Percentiles rank a stretch among this genome's conserved stretches.
These are phyloP conservation scores for Brenthis hecate DNA, from an alignment of 2,888 invertebrate species.

Conservation along the genomic window DNA sequence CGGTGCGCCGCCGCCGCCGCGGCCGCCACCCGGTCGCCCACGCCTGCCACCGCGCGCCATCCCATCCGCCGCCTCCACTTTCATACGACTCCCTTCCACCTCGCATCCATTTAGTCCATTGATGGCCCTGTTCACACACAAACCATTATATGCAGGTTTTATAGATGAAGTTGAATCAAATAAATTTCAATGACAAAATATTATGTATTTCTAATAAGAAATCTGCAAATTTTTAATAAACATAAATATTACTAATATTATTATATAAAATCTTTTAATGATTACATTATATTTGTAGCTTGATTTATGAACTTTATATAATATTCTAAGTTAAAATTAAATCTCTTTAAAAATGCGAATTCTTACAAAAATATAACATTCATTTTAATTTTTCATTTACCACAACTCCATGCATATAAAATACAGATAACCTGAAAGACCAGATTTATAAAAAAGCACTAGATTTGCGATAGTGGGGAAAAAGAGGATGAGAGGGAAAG, in stretches of 20 bases:
- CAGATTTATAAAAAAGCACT: constrained; percentile 24
- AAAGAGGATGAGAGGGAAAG: constrained; percentile 17
- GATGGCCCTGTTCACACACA: constrained; percentile 86
- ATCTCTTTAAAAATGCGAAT: too few relatives aligned
- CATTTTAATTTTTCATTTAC: background rate
- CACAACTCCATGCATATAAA: constrained; percentile 27
- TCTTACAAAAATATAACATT: too few relatives aligned
- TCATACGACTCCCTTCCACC: constrained; percentile 91
- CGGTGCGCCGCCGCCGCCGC: constrained; percentile 86
- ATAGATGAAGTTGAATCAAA: background rate
- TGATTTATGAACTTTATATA: too few relatives aligned
- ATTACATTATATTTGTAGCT: too few relatives aligned
- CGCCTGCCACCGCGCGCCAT: constrained; percentile 82
- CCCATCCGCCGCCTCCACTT: constrained; percentile 89
- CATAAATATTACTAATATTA: too few relatives aligned
- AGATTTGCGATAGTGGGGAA: constrained; percentile 22
- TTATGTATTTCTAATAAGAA: too few relatives aligned
- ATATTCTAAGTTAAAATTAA: too few relatives aligned
- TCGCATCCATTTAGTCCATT: constrained; percentile 93
- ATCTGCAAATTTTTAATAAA: too few relatives aligned
- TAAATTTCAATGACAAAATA: background rate
- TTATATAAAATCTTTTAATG: too few relatives aligned
- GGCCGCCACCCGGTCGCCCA: constrained; percentile 79
- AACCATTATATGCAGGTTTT: background rate
- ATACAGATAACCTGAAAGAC: constrained; percentile 19